Conservation (phyloP, 2,797 vertebrate species). For the Schizothorax lantsangensis region DNA sequence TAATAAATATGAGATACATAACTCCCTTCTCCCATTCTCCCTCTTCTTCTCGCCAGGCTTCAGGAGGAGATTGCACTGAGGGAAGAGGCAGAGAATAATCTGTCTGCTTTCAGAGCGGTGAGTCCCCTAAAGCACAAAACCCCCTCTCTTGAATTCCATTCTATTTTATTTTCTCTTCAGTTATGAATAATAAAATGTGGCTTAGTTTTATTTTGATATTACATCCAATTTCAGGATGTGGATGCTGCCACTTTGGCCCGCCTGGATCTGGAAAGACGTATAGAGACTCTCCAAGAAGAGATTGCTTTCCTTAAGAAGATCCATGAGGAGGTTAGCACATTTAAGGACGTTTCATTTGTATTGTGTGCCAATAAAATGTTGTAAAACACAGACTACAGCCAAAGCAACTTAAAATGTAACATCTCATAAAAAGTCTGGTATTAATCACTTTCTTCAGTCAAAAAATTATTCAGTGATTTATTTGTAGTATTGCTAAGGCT, state of each 20-base stretch:
- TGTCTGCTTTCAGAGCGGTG: conserved; percentile 92
- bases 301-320: conserved; percentile 97
- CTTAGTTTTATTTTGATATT: background rate
- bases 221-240: conserved; percentile 81
- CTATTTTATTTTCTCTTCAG: background rate
- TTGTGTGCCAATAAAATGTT: background rate
- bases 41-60: conserved; percentile 74
- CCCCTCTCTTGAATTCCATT: background rate
- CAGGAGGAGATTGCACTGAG: conserved; percentile 92
- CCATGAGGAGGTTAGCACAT: conserved; percentile 86
- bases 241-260: conserved; percentile 92
- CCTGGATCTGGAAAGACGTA: conserved; percentile 92
- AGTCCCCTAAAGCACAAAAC: conserved; percentile 62
- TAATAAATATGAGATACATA: conserved; percentile 30
- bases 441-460: background rate
- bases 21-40: conserved; percentile 12
- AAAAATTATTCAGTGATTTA: background rate
- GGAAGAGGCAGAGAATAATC: conserved; percentile 93
- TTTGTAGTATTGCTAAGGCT: background rate
- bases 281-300: conserved; percentile 94
- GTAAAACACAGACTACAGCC: background rate
- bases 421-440: background rate
- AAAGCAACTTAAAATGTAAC: background rate
- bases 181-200: background rate
- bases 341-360: background rate